Evolutionary conservation across 2,888 invertebrate species (phyloP), one percentile per base, ranked within the genome.

Genomic region (Lithophane leautieri): DNA sequence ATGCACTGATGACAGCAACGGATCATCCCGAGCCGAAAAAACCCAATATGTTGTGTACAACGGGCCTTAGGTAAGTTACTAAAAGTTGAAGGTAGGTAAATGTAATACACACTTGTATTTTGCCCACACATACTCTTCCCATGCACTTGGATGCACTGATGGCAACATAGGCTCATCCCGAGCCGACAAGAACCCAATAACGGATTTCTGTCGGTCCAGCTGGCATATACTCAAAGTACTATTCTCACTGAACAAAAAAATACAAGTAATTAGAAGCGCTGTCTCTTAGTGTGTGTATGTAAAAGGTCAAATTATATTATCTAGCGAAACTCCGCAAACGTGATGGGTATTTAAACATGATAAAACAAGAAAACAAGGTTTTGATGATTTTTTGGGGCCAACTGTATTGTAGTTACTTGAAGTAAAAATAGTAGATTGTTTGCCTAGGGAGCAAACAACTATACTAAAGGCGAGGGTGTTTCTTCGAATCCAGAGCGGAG

Each of bases 81-180:
- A 22, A 2, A 12, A n/a, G 47, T 9, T 42, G 14, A 42, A 67
- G 12, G 4, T n/a, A 47, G 8, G 3, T 79, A 14, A 52, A 50
- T 62, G 12, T 22, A 47, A 25, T 47, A 61, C 40, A 82, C 94
- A 97, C 97, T 95, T 95, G 90, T 97, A 97, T 86, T 97, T 95
- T 22, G 91, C 92, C 90, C 94, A 93, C n/a, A 97, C 89, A 95
- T 97, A 97, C n/a, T 93, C 90, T 61, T 95, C 94, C 97, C 97
- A 97, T 44, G 96, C 96, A 70, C 92, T 92, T 9, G 97, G 93
- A 44, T 97, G 96, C 14, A 97, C 91, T 0, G 97, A 93, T 0
- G 97, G 97, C 52, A 97, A 90, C 81, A 97, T 93, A 0, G 98
- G 97, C 89, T 96, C 96, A 86, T 97, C 94, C 72, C 94, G 93